Conservation (phyloP, 2,888 invertebrate genomes). For the Silvanus unidentatus region DNA sequence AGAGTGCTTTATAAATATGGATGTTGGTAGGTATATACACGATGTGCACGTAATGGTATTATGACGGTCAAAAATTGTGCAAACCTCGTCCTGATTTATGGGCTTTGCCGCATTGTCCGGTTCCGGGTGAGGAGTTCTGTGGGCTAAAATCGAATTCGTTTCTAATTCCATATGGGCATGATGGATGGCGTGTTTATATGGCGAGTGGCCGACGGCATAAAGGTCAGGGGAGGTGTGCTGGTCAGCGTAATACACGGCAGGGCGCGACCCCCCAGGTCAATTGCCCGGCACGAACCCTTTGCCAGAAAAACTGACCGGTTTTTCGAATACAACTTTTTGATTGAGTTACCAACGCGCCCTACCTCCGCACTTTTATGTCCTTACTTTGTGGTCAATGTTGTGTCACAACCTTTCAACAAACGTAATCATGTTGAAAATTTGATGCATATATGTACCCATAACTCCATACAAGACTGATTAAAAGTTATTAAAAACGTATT, state of each 20-base stretch:
- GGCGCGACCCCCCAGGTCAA: constrained; percentile 46
- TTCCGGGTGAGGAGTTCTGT: constrained; percentile 14
- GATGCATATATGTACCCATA: no score
- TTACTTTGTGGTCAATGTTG: constrained; percentile 22
- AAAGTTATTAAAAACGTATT: no score
- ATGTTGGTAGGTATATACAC: no score
- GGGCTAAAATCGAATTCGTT: constrained; percentile 31
- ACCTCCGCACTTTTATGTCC: constrained; percentile 19
- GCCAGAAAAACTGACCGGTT: constrained; percentile 28
- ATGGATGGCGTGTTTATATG: constrained; percentile 48
- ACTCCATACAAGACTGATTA: no score
- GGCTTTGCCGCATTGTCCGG: constrained; percentile 10
- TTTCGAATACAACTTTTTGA: constrained; percentile 28
- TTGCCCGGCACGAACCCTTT: constrained; percentile 40
- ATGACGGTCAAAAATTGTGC: no score
- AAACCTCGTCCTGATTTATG: constrained; percentile 16
- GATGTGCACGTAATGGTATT: no score
- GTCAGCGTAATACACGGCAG: constrained; percentile 43
- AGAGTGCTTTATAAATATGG: no score
- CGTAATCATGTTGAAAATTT: constrained; percentile 1
- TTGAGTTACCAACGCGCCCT: constrained; percentile 30
- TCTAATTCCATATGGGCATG: constrained; percentile 39
- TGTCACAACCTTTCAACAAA: constrained; percentile 11
- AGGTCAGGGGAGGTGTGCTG: constrained; percentile 48
- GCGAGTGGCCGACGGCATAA: constrained; percentile 46